Evolutionary conservation across 2,888 invertebrate species (phyloP).

Genomic region (Spisula solida): DNA sequence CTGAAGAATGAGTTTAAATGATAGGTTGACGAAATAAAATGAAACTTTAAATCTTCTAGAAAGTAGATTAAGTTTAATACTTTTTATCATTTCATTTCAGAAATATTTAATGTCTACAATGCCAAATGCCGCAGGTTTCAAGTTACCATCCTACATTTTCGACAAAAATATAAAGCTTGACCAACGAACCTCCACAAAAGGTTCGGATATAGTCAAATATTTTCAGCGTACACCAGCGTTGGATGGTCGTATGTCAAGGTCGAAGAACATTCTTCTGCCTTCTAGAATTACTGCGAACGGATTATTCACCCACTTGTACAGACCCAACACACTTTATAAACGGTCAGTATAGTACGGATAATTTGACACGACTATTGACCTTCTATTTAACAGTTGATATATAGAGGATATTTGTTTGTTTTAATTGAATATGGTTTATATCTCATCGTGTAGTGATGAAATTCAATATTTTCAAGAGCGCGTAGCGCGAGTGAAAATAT

Average conservation of each 20-base stretch:
- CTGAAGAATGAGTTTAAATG: no score
- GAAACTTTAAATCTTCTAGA: no score
- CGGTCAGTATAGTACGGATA: background rate
- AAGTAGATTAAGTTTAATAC: no score
- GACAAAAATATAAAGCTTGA: background rate
- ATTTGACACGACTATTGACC: no score
- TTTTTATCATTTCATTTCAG: background rate
- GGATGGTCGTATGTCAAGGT: background rate
- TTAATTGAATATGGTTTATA: no score
- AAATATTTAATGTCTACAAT: background rate
- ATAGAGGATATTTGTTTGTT: no score
- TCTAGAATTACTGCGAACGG: background rate
- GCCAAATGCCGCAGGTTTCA: background rate
- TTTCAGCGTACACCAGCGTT: conserved; percentile 33
- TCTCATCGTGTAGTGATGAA: no score
- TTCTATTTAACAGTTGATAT: no score
- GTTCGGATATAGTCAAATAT: conserved; percentile 34
- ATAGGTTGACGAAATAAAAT: no score
- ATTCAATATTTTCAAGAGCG: no score
- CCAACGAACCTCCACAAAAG: background rate
- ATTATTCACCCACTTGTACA: background rate
- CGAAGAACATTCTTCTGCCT: conserved; percentile 10
- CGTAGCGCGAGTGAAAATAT: no score
- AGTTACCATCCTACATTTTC: background rate
- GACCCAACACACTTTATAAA: background rate